phyloP scores from a whole-genome alignment of 1,140 invertebrate species.

The Kradibia gibbosae region DNA sequence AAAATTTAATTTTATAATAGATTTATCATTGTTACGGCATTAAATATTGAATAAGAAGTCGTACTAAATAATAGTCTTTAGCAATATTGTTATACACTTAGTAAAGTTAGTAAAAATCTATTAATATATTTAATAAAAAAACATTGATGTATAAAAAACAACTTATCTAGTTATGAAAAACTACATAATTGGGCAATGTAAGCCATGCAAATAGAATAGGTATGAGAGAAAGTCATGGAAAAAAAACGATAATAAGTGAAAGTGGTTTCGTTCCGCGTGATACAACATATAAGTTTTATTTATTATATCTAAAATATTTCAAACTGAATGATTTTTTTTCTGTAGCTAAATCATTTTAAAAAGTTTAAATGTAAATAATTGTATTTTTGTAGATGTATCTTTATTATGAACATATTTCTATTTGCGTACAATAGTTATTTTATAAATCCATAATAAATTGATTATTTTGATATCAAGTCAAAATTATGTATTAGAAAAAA shows the following conservation, averaged over 20 bases:
- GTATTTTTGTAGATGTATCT: too few relatives aligned
- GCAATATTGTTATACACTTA: neutral
- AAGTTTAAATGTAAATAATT: too few relatives aligned
- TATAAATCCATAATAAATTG: too few relatives aligned
- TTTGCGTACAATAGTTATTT: too few relatives aligned
- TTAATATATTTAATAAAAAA: neutral
- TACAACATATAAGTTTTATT: neutral
- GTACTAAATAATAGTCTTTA: neutral
- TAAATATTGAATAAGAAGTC: neutral
- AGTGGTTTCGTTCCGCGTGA: neutral
- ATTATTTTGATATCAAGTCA: too few relatives aligned
- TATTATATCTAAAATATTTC: neutral
- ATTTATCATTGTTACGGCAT: neutral
- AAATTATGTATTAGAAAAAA: too few relatives aligned
- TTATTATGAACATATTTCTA: too few relatives aligned
- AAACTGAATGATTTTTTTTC: neutral
- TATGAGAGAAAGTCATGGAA: slow-evolving; percentile 5
- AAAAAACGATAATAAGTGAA: neutral
- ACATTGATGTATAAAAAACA: neutral
- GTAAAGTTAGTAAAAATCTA: neutral
- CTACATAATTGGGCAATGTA: neutral
- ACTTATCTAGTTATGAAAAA: neutral
- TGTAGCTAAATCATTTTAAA: too few relatives aligned
- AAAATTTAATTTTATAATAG: neutral
- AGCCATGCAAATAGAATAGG: neutral